Evolutionary conservation across 2,888 invertebrate genomes (phyloP), one percentile per base, ranked within the genome.

Genomic region (Apocheima hispidaria): DNA sequence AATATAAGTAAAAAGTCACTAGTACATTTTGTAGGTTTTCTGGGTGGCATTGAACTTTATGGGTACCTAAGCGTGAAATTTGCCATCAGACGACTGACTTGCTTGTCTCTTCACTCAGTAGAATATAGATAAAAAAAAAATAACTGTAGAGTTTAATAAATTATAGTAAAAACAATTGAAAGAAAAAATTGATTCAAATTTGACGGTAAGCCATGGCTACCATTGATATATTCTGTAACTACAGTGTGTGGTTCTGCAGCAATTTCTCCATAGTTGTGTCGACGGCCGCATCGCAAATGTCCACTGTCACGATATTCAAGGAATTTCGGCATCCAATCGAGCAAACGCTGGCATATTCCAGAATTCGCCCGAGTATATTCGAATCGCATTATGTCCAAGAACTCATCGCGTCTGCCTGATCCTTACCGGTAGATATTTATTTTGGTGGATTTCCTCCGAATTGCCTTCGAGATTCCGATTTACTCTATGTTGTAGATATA

Each of bases 341-440:
- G 36, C 35, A 49, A 9, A 38, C 16, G 7, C 50, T 38, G 50
- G 43, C 21, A 35, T 33, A 46, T 49, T 48, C 38, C 36, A 21
- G 16, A 18, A 48, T 48, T 36, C 40, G 2, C 28, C 26, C 18
- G 49, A 50, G 49, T 26, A 35, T 54, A 53, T 54, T 43, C 54
- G n/a, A 38, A 60, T 60, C 54, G 36, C 44, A 38, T 58, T 58
- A 58, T 51, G 36, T 51, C 26, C 44, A 51, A 44, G 28, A 36
- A 30, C 28, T 36, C 41, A 30, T 58, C 28, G 43, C 36, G 43
- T 16, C 33, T 36, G 50, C n/a, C 49, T 41, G 49, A 58, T 58
- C 51, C 44, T 36, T 51, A 43, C 36, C 26, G 26, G n/a, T n/a
- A n/a, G n/a, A 51, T 21, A 43, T 57, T 57, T 50, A 50, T 50